A percentile compares a stretch with the other conserved stretches of the same genome.
These are phyloP conservation scores for Hipparchia sbordonii DNA, from an alignment of 2,888 invertebrate species.

Conservation along the genomic window DNA sequence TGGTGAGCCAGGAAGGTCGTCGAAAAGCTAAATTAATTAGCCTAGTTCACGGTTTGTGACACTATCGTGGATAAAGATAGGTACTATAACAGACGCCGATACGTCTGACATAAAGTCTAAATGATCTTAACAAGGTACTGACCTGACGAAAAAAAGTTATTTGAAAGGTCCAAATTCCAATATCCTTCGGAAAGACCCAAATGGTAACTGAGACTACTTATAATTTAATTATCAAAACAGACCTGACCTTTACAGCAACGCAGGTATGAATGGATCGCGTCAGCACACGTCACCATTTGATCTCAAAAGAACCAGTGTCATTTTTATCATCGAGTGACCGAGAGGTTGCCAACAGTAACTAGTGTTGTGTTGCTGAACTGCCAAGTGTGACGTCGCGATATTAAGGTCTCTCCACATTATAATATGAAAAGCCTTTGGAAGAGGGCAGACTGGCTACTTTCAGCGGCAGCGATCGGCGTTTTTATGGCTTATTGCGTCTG, in stretches of 20 bases:
- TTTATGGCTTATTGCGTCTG: no score
- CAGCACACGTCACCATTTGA: slow-evolving; percentile 47
- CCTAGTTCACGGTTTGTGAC: no score
- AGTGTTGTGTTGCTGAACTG: slow-evolving; percentile 12
- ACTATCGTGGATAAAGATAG: no score
- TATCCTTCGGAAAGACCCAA: not conserved
- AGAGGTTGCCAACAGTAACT: slow-evolving; percentile 33
- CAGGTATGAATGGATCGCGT: slow-evolving; percentile 70
- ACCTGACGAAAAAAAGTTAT: not conserved
- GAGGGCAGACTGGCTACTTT: not conserved
- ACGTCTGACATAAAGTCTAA: no score
- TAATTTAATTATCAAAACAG: slow-evolving; percentile 10
- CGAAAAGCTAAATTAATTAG: no score
- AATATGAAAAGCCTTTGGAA: not conserved
- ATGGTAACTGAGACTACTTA: not conserved
- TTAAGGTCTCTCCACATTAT: not conserved
- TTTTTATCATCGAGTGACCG: slow-evolving; percentile 67
- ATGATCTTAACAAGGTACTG: no score
- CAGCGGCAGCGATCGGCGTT: no score
- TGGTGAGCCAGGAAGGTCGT: no score
- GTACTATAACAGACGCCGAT: no score
- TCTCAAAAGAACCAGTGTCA: slow-evolving; percentile 54
- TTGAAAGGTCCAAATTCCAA: not conserved
- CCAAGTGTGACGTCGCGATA: slow-evolving; percentile 31
- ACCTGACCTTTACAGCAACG: slow-evolving; percentile 33